These are phyloP conservation scores for Pecten maximus DNA, from an alignment of 2,888 invertebrate species.

Conservation along the genomic window DNA sequence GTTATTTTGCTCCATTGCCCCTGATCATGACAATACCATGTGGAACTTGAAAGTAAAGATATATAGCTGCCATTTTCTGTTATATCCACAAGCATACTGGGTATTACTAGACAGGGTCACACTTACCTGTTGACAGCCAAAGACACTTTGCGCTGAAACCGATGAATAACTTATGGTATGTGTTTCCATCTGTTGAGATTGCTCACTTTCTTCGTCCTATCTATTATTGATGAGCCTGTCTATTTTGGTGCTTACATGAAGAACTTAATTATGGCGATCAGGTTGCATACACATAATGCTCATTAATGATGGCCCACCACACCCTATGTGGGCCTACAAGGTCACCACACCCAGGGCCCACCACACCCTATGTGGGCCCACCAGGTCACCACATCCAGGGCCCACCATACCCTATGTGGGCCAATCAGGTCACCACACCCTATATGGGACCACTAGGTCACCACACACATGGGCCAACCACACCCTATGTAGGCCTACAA, in stretches of 20 bases:
- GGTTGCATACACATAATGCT: background rate
- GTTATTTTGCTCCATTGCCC: no score
- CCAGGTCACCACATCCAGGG: no score
- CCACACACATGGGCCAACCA: no score
- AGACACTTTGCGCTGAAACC: background rate
- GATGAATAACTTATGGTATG: conserved; percentile 2
- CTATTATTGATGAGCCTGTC: background rate
- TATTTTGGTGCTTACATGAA: background rate
- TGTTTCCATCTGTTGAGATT: background rate
- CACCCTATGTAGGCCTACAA: no score
- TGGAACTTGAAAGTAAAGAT: no score
- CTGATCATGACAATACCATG: no score
- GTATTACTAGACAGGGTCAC: background rate
- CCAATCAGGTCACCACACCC: no score
- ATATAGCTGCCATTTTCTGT: background rate
- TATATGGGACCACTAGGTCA: no score
- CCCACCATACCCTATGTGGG: no score
- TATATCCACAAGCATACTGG: background rate
- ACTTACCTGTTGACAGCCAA: background rate
- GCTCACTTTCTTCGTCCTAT: background rate
- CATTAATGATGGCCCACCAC: background rate
- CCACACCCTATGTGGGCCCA: no score
- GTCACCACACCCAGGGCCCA: background rate
- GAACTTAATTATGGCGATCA: background rate
- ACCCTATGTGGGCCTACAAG: background rate